Conservation (phyloP, 2,797 vertebrate species). For the Eupleurogrammus muticus region DNA sequence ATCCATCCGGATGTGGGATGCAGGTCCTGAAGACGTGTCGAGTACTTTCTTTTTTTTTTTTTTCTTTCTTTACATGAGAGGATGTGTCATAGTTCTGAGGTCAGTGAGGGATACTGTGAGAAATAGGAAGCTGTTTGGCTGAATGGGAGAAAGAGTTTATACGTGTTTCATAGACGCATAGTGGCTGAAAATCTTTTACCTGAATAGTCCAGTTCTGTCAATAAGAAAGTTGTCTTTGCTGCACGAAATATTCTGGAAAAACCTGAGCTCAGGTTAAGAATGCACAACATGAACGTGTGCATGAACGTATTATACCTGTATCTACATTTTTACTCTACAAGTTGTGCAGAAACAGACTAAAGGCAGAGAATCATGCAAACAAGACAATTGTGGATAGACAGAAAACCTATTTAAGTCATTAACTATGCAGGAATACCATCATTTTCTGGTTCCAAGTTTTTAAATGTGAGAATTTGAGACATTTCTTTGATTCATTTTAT, state of each 20-base stretch:
- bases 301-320: too few species aligned
- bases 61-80: too few species aligned
- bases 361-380: background rate
- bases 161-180: conserved; percentile 1
- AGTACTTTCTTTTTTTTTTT: too few species aligned
- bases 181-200: background rate
- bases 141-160: background rate
- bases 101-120: too few species aligned
- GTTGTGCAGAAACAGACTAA: background rate
- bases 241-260: too few species aligned
- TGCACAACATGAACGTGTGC: background rate
- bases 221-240: background rate
- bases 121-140: background rate
- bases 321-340: background rate
- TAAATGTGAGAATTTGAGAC: background rate
- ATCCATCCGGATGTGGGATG: conserved; percentile 26
- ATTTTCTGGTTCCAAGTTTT: background rate
- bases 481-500: background rate
- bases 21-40: background rate
- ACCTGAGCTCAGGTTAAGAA: too few species aligned
- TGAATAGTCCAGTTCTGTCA: background rate
- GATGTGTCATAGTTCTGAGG: conserved; percentile 4
- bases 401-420: background rate
- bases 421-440: background rate
- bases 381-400: background rate